A percentile compares a stretch with the other conserved stretches of the same genome.
Evolutionary conservation across 1,140 invertebrate species (phyloP).

Genomic region (fruit fly (Drosophila melanogaster)): Release_6_plus_ISO1_MT NC_004354.4:20967001-20967500

Average conservation of each 20-base stretch:
- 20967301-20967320: too few species aligned
- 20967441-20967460: not conserved
- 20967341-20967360: too few species aligned
- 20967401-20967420: too few species aligned
- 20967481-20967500: constrained; percentile 1
- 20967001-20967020: too few species aligned
- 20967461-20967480: too few species aligned
- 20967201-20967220: not conserved
- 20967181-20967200: constrained; percentile 14
- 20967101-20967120: constrained; percentile 34
- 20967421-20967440: too few species aligned
- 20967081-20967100: constrained; percentile 7
- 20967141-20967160: constrained; percentile 68
- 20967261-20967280: too few species aligned
- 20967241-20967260: too few species aligned
- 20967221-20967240: not conserved
- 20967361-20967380: too few species aligned
- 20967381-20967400: too few species aligned
- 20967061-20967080: constrained; percentile 8
- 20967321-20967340: too few species aligned
- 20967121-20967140: constrained; percentile 64
- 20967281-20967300: too few species aligned
- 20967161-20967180: constrained; percentile 53
- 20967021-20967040: not conserved
- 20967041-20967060: not conserved